phyloP scores from a whole-genome alignment of 2,113 vertebrate genomes.

The Oenanthe oenanthe region DNA sequence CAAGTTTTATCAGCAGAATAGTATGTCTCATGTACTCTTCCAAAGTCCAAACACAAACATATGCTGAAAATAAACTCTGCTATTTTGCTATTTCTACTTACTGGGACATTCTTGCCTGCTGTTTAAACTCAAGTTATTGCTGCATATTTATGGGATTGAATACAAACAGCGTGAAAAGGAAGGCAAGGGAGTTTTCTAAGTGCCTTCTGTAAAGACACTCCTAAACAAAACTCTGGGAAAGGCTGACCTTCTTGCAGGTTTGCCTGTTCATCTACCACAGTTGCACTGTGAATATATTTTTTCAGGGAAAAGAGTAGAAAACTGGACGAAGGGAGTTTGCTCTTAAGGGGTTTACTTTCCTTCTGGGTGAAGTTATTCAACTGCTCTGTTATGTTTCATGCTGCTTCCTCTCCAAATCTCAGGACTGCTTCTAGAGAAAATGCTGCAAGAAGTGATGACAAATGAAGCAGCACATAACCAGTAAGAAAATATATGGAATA shows the following conservation, averaged over 20 bases:
- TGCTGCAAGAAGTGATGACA: not conserved
- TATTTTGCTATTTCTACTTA: not conserved
- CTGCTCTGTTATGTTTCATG: not conserved
- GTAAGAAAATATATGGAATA: not conserved
- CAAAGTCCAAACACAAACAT: not conserved
- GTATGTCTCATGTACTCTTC: not conserved
- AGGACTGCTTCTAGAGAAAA: not conserved
- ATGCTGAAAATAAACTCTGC: not conserved
- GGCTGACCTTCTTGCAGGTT: not conserved
- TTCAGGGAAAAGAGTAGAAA: not conserved
- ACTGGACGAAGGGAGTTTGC: not conserved
- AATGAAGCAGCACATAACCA: not conserved
- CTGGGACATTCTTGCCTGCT: not conserved
- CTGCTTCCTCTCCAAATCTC: not conserved
- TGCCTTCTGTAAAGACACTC: not conserved
- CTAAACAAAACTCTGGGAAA: not conserved
- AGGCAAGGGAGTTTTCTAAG: not conserved
- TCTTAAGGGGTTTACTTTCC: not conserved
- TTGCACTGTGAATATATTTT: not conserved
- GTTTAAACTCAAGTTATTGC: not conserved
- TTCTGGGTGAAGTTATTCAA: not conserved
- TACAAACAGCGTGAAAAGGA: not conserved
- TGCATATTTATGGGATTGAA: not conserved
- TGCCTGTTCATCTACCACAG: not conserved
- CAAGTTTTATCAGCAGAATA: slow-evolving; percentile 8